Conservation (phyloP, 2,797 vertebrate species). For the Syndactyla subalaris region DNA sequence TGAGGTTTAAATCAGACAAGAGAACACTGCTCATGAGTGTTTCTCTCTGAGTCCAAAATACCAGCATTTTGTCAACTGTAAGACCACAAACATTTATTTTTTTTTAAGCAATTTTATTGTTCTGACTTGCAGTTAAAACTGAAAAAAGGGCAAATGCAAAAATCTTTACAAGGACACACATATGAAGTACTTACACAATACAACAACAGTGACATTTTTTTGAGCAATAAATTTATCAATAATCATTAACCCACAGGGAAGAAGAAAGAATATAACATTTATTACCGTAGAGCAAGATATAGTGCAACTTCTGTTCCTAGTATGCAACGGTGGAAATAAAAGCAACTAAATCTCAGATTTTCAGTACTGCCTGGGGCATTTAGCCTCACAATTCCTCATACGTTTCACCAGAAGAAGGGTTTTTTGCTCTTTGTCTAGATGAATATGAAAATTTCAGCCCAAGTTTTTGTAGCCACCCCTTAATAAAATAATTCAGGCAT, state of each 20-base stretch:
- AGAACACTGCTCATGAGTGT: background rate
- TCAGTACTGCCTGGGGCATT: constrained; percentile 1
- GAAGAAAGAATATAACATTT: background rate
- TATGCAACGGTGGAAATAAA: constrained; percentile 20
- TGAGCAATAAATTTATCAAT: constrained; percentile 40
- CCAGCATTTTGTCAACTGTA: background rate
- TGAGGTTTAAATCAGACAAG: background rate
- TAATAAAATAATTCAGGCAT: constrained; percentile 49
- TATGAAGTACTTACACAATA: background rate
- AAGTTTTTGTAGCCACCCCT: background rate
- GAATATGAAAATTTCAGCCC: background rate
- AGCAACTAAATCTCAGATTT: background rate
- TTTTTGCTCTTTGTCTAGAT: background rate
- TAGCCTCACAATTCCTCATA: background rate
- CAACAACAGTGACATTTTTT: background rate
- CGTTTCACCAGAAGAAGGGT: background rate
- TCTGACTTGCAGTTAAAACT: background rate
- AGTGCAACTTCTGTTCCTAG: background rate
- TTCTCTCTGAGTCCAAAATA: background rate
- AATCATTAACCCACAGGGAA: constrained; percentile 21
- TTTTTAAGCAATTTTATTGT: background rate
- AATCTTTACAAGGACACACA: background rate
- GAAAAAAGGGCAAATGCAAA: background rate
- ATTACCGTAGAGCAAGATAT: background rate
- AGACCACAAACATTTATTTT: background rate